Evolutionary conservation across 2,888 invertebrate species (phyloP).

Genomic region (Pardosa pseudoannulata): DNA sequence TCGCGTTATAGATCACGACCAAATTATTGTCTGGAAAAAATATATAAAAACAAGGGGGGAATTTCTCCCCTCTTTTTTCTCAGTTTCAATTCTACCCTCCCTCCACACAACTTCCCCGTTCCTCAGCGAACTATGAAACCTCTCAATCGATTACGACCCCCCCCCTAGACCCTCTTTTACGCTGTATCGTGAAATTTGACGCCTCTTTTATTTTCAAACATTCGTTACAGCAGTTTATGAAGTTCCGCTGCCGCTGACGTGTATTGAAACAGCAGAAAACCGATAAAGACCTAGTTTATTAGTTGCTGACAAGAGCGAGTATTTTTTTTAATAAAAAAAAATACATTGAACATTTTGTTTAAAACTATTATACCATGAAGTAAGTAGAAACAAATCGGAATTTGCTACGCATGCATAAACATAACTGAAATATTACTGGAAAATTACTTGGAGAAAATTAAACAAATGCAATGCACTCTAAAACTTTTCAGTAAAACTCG

Average conservation of each 20-base stretch:
- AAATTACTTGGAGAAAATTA: too few species aligned
- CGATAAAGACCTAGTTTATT: constrained; percentile 9
- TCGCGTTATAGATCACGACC: constrained; percentile 47
- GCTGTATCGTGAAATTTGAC: neutral
- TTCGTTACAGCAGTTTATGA: neutral
- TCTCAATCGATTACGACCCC: constrained; percentile 16
- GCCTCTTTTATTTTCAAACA: constrained; percentile 5
- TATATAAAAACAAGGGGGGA: neutral
- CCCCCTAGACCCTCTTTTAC: neutral
- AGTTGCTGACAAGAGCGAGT: neutral
- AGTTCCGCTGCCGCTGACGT: neutral
- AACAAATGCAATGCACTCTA: too few species aligned
- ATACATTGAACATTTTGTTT: neutral
- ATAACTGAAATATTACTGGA: too few species aligned
- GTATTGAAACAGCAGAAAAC: neutral
- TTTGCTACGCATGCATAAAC: too few species aligned
- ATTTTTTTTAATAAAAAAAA: neutral
- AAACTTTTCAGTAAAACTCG: too few species aligned
- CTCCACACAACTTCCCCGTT: too few species aligned
- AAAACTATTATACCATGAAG: too few species aligned
- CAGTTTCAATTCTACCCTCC: constrained; percentile 43
- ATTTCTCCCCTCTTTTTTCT: constrained; percentile 7
- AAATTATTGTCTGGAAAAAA: constrained; percentile 45
- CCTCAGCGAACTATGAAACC: neutral
- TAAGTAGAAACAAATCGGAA: too few species aligned